phyloP scores from a whole-genome alignment of 1,140 invertebrate species.

The Lordiphosa stackelbergi region DNA sequence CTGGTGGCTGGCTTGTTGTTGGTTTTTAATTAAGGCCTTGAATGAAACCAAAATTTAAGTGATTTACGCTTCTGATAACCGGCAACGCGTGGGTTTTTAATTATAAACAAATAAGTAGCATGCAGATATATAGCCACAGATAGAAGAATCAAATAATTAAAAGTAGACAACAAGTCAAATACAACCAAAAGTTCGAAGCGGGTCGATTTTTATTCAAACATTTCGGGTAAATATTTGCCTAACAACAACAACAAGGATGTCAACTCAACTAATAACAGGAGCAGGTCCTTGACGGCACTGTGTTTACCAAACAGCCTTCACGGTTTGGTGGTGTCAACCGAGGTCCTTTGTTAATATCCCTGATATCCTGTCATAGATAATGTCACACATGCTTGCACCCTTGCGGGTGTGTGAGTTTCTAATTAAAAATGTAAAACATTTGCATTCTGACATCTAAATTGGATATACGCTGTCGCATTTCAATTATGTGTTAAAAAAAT shows the following conservation, averaged over 20 bases:
- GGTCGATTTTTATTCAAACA: slow-evolving; percentile 57
- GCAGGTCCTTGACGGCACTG: slow-evolving; percentile 36
- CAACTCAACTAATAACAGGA: slow-evolving; percentile 52
- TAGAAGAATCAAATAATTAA: slow-evolving; percentile 68
- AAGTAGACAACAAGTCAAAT: slow-evolving; percentile 43
- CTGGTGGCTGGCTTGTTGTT: slow-evolving; percentile 32
- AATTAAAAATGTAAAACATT: slow-evolving; percentile 73
- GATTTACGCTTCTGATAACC: slow-evolving; percentile 46
- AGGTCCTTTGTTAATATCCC: slow-evolving; percentile 10
- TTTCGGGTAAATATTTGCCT: slow-evolving; percentile 58
- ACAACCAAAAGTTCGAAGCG: slow-evolving; percentile 6
- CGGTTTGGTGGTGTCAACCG: slow-evolving; percentile 23
- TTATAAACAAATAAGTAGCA: slow-evolving; percentile 60
- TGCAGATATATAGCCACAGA: slow-evolving; percentile 36
- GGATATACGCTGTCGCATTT: slow-evolving; percentile 23
- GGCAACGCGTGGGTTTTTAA: slow-evolving; percentile 40
- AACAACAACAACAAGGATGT: slow-evolving; percentile 32
- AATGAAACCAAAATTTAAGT: slow-evolving; percentile 50
- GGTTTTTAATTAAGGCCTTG: slow-evolving; percentile 66
- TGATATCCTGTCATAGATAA: slow-evolving; percentile 60
- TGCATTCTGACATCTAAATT: slow-evolving; percentile 44
- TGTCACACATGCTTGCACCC: slow-evolving; percentile 55
- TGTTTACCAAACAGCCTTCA: slow-evolving; percentile 39
- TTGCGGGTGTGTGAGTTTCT: slow-evolving; percentile 46
- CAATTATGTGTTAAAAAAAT: background rate